Base-by-base conservation (phyloP, 1,140 invertebrate species). In the Lasioglossum baleicum region DNA sequence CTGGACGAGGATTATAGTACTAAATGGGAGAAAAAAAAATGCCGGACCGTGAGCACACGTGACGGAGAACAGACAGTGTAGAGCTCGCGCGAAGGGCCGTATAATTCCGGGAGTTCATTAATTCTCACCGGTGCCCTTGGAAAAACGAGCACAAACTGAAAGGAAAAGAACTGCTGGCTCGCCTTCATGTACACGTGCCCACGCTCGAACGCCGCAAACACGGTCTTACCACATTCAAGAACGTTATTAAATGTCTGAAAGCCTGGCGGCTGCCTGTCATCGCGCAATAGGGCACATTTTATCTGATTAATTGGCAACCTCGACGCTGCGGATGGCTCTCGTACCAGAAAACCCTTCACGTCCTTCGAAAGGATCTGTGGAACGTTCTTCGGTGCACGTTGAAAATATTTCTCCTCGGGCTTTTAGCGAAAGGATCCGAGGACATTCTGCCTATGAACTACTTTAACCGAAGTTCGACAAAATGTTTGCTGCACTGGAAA, bases 61-160 rank as follows among this genome's bases (percentile, higher is more conserved):
- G 65, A 69, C 22, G 7, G n/a, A 2, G 5, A 6, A 7, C 0
- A 6, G 7, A 0, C 4, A 8, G 7, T 2, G 56, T 6, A 7
- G 13, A 3, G 8, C 2, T 48, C 26, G 11, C 40, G 51, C 22
- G 17, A 60, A 69, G 15, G 53, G 22, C 17, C n/a, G 17, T 26
- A n/a, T 26, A n/a, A 76, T 42, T 69, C 51, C 8, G 22, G 17
- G 26, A 11, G 35, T 75, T 68, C 51, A 17, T 58, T 76, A 76
- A 76, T 76, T 76, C 26, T n/a, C 26, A 31, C 8, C 2, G 44
- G 65, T 26, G 65, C 31, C 74, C 51, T 75, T 42, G 74, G 58
- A 20, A 26, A 48, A 72, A 42, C 8, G 53, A 8, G 74, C 51
- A 40, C 40, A 31, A 13, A 31, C 40, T 48, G 61, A 35, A 35